Conservation (phyloP, 2,888 invertebrate species). For the Synergus gifuensis region DNA sequence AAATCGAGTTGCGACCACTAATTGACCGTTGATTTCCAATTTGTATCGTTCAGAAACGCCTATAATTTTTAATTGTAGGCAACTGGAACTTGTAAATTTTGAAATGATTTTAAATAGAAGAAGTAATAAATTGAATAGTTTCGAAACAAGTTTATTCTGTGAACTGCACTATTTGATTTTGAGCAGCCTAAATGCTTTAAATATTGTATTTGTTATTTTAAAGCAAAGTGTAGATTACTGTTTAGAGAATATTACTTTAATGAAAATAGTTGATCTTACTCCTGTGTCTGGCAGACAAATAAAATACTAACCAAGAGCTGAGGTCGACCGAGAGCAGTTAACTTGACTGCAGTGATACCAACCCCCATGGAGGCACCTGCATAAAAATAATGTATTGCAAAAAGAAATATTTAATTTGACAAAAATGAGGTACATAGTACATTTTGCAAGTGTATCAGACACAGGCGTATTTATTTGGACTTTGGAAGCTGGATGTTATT, state of each 20-base stretch:
- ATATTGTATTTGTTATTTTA: too few relatives aligned
- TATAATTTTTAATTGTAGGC: too few relatives aligned
- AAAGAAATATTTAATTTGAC: neutral
- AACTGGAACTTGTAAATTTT: too few relatives aligned
- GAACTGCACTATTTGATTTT: neutral
- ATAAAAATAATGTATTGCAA: slow-evolving; percentile 68
- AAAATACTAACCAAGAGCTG: slow-evolving; percentile 90
- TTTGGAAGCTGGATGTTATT: neutral
- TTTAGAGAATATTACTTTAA: neutral
- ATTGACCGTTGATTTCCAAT: too few relatives aligned
- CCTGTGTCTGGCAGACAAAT: slow-evolving; percentile 15
- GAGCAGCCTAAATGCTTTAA: too few relatives aligned
- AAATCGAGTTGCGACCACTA: too few relatives aligned
- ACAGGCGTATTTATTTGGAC: slow-evolving; percentile 12
- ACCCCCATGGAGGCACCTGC: slow-evolving; percentile 94
- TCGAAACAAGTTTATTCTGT: too few relatives aligned
- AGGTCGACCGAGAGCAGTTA: slow-evolving; percentile 98
- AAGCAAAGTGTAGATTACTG: neutral
- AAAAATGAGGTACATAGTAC: neutral
- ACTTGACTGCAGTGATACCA: slow-evolving; percentile 97
- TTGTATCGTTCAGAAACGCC: too few relatives aligned
- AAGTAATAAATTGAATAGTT: too few relatives aligned
- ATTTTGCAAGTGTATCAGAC: slow-evolving; percentile 3
- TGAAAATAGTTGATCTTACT: neutral
- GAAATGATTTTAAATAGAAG: too few relatives aligned